Conservation (phyloP, 2,888 invertebrate genomes). For the Camponotus fellah region DNA sequence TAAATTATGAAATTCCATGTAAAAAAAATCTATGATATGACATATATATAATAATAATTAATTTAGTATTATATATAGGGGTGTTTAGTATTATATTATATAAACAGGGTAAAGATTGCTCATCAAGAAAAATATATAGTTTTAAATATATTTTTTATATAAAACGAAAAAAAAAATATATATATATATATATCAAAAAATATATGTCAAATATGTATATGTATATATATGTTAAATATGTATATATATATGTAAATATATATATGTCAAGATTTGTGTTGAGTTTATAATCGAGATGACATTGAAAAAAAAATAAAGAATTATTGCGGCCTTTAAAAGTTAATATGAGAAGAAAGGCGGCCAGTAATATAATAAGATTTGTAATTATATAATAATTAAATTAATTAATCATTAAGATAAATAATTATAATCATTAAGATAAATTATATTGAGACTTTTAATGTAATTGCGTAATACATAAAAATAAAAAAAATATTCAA, state of each 20-base stretch:
- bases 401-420: no score
- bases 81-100: not conserved
- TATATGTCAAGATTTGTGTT: no score
- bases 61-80: not conserved
- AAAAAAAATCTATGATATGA: not conserved
- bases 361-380: no score
- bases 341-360: not conserved
- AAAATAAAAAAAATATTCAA: not conserved
- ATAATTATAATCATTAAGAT: not conserved
- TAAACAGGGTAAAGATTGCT: not conserved
- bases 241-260: no score
- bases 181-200: no score
- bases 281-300: no score
- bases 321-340: not conserved
- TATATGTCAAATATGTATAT: no score
- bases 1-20: not conserved
- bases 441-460: not conserved
- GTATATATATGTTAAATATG: no score
- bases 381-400: not conserved
- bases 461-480: not conserved
- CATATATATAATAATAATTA: not conserved
- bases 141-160: not conserved
- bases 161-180: not conserved
- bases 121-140: not conserved
- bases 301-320: not conserved